Conservation (phyloP, 2,797 vertebrate species). For the Hippocampus kuda region DNA sequence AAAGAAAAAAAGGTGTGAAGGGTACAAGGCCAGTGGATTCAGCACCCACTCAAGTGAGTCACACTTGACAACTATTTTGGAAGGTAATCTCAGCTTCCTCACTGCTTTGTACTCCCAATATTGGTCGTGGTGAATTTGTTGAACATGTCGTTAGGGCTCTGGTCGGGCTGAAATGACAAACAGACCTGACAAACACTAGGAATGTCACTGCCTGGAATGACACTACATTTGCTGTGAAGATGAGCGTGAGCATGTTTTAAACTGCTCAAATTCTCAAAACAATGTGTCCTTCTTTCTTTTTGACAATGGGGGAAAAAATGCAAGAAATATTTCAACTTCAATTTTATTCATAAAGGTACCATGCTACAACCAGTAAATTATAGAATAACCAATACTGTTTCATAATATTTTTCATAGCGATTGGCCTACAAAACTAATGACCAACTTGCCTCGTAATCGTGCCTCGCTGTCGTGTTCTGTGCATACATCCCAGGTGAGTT, state of each 20-base stretch:
- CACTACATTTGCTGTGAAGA: not conserved
- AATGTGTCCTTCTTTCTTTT: not conserved
- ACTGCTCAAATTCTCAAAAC: not conserved
- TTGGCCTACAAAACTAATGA: too few species aligned
- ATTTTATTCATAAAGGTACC: too few species aligned
- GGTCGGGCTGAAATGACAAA: not conserved
- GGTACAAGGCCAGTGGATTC: not conserved
- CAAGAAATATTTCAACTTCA: not conserved
- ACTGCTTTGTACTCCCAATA: not conserved
- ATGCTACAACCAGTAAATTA: too few species aligned
- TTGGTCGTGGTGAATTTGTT: not conserved
- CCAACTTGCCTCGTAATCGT: too few species aligned
- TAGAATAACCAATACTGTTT: too few species aligned
- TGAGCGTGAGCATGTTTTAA: not conserved
- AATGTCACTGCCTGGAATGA: not conserved
- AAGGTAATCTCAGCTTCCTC: too few species aligned
- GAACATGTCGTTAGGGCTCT: not conserved
- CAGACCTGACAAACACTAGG: not conserved
- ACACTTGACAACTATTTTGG: slow-evolving; percentile 1
- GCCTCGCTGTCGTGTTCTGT: too few species aligned
- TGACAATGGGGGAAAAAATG: not conserved
- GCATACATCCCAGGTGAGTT: too few species aligned
- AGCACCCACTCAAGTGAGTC: not conserved
- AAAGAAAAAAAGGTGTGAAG: not conserved
- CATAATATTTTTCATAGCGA: too few species aligned